Evolutionary conservation across 2,797 vertebrate species (phyloP), one percentile per base, ranked within the genome.

Genomic region (Tokudaia tokunoshimensis): DNA sequence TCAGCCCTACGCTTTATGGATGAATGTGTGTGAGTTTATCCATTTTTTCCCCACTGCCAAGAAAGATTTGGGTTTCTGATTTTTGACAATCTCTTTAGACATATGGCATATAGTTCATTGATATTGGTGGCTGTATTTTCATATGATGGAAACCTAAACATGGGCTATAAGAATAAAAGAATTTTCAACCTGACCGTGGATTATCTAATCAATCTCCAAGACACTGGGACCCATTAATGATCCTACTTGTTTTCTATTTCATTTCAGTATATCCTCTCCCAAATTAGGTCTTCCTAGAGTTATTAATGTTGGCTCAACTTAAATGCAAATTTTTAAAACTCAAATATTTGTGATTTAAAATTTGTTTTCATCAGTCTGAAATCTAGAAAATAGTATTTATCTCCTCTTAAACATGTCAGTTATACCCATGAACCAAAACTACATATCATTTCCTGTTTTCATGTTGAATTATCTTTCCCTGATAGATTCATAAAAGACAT

Each of bases 341-440:
- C 72, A 31, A 31, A 31, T 76, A 80, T 72, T 95, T 22, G n/a
- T 78, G 26, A 72, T 82, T 85, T 96, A 80, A 92, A 78, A 79
- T 81, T 83, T 37, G 74, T 95, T 74, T 93, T 96, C 79, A 37
- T 4, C 20, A 72, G 57, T 65, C 14, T 95, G 19, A 94, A 92
- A 80, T 96, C 37, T 88, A 74, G 10, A 70, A 93, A 92, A 84
- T 70, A 93, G 44, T 14, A 83, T 79, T 87, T 92, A 1, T 80
- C 17, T 75, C 67, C 63, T 92, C 26, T 78, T 57, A 93, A 96
- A 6, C 11, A 86, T 83, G 17, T 80, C 19, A 75, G 9, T 78
- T 22, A 17, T 95, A 0, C 1, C 3, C 29, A 19, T 72, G 44
- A 92, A 87, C 3, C 22, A 93, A 94, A 6, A 89, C 11, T 83